A percentile compares a stretch with the other conserved stretches of the same genome.
Conservation (phyloP, 2,797 vertebrate genomes). For the Falco biarmicus region DNA sequence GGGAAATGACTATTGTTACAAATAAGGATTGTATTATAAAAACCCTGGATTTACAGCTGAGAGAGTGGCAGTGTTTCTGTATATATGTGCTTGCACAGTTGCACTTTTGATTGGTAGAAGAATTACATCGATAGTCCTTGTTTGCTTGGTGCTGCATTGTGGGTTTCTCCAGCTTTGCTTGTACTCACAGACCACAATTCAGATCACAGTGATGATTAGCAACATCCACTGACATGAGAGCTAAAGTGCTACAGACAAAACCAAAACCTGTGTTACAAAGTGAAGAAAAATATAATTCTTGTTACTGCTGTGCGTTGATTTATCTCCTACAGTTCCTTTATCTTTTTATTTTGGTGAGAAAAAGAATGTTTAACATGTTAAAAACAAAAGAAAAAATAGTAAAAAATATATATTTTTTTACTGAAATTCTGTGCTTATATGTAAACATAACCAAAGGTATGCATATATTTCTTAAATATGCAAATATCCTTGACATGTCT, state of each 20-base stretch:
- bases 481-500: not conserved
- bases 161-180: not conserved
- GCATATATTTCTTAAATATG: not conserved
- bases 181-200: slow-evolving; percentile 20
- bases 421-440: not conserved
- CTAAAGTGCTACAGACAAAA: not conserved
- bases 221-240: not conserved
- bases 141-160: not conserved
- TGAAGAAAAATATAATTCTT: not conserved
- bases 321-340: not conserved
- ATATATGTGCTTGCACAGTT: not conserved
- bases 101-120: slow-evolving; percentile 1
- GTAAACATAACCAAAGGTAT: not conserved
- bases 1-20: not conserved
- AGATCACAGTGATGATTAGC: not conserved
- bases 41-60: slow-evolving; percentile 27
- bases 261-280: not conserved
- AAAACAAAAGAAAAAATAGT: not conserved
- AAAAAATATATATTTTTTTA: not conserved
- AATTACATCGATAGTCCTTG: not conserved
- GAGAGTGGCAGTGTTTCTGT: slow-evolving; percentile 13
- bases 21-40: not conserved
- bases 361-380: not conserved
- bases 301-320: not conserved
- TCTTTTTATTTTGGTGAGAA: not conserved